Conservation (phyloP, 35 echinoderm and acorn worm species). For the Strongylocentrotus purpuratus region DNA sequence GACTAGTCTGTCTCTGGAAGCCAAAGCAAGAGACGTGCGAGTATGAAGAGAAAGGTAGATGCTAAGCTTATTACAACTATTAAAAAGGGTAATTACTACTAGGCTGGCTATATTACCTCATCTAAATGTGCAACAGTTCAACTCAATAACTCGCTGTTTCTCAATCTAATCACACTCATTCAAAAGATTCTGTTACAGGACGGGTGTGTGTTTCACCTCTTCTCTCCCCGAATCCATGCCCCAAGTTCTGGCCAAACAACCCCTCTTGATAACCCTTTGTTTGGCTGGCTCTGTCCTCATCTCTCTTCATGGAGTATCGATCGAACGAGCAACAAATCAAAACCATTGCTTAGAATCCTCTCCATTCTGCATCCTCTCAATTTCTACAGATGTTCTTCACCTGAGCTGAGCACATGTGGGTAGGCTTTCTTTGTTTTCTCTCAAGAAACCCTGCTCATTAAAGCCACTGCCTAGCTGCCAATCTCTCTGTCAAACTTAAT, state of each 20-base stretch:
- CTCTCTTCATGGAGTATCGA: not conserved
- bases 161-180: slow-evolving; percentile 43
- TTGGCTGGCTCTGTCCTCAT: not conserved
- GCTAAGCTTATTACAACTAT: slow-evolving; percentile 6
- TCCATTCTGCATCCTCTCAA: slow-evolving; percentile 8
- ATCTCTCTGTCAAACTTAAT: slow-evolving; percentile 42
- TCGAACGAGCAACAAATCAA: slow-evolving; percentile 12
- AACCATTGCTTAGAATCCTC: slow-evolving; percentile 22
- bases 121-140: slow-evolving; percentile 45
- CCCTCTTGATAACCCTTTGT: not conserved
- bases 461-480: not conserved
- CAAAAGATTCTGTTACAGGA: slow-evolving; percentile 9
- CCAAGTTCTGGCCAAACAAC: slow-evolving; percentile 13
- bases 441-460: not conserved
- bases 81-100: slow-evolving; percentile 38
- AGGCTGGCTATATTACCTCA: slow-evolving; percentile 34
- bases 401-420: not conserved
- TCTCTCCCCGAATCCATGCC: not conserved
- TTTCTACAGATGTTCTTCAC: slow-evolving; percentile 45
- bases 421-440: slow-evolving; percentile 40
- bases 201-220: not conserved
- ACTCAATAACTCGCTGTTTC: slow-evolving; percentile 49
- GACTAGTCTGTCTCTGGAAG: not conserved
- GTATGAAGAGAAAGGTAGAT: not conserved
- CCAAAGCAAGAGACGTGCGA: not conserved